Conservation (phyloP, 2,113 vertebrate genomes). For the Archilochus colubris region DNA sequence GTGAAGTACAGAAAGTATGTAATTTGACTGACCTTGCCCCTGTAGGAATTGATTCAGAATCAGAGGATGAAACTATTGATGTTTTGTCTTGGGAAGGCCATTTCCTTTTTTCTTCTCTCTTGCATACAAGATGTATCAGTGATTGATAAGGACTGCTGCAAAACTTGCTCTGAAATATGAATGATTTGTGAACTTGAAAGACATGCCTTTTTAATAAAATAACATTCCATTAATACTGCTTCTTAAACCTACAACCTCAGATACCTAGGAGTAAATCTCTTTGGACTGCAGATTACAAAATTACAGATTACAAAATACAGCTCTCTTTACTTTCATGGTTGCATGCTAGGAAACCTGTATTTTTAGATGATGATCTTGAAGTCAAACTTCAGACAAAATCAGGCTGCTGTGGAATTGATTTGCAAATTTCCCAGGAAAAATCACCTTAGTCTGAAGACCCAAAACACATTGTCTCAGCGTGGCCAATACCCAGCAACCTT, state of each 20-base stretch:
- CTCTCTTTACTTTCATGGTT: not conserved
- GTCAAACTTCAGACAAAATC: not conserved
- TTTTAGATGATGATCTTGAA: not conserved
- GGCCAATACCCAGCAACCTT: not conserved
- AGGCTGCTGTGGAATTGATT: not conserved
- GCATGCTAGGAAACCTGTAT: not conserved
- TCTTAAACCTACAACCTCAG: not conserved
- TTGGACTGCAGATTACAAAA: not conserved
- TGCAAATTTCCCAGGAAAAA: not conserved
- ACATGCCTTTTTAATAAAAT: not conserved
- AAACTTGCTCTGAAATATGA: slow-evolving; percentile 39
- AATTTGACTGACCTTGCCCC: slow-evolving; percentile 43
- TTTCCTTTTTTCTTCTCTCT: not conserved
- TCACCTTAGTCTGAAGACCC: not conserved
- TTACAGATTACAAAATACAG: not conserved
- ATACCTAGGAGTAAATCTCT: not conserved
- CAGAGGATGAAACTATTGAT: slow-evolving; percentile 4
- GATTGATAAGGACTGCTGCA: slow-evolving; percentile 1
- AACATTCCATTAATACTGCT: not conserved
- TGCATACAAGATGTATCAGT: not conserved
- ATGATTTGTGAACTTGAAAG: slow-evolving; percentile 16
- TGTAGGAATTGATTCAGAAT: slow-evolving; percentile 25
- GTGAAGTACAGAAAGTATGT: slow-evolving; percentile 28
- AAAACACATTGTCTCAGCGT: not conserved
- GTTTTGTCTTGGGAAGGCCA: not conserved